Evolutionary conservation across 2,113 vertebrate species (phyloP), one percentile per base, ranked within the genome.

Genomic region (Helogale parvula): DNA sequence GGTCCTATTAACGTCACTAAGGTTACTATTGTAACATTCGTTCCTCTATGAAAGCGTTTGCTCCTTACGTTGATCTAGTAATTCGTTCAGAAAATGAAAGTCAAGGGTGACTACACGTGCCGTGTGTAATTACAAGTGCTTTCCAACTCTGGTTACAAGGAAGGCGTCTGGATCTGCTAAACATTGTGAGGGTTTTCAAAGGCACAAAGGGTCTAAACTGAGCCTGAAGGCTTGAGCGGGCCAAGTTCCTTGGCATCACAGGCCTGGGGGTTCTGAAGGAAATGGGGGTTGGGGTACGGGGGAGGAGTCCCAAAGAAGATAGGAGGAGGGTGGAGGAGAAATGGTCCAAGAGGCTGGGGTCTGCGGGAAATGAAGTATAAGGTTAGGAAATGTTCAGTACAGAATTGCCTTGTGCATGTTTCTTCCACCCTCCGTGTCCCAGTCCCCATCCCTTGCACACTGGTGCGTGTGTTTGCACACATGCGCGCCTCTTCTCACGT

Each of bases 111-210:
- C 4, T 13, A 10, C 57, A 35, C 82, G 66, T 84, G 33, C 13
- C 60, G 33, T 4, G 4, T 23, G 29, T 52, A 35, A 83, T 86
- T 87, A 31, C 52, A 80, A 16, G 33, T 65, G 21, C 82, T 54
- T 83, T 63, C 41, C 94, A 38, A 57, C 19, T 54, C 14, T 68
- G 38, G 29, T 35, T 90, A 60, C 17, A 45, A 79, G 38, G 52
- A 31, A 87, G 54, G 9, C 2, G 12, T 74, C 92, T 93, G 57
- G 74, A 84, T 84, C 29, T 66, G 60, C 52, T 74, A 74, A 95
- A 92, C 41, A 45, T 45, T 21, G 83, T 68, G 68, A 96, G 7
- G 85, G 25, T 79, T 57, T 95, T 95, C 66, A 92, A 94, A 92
- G 69, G 29, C 52, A 86, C 89, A 92, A 29, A 17, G 80, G 7